These are phyloP conservation scores for Phengaris alcon DNA, from an alignment of 2,888 invertebrate species.

Conservation along the genomic window DNA sequence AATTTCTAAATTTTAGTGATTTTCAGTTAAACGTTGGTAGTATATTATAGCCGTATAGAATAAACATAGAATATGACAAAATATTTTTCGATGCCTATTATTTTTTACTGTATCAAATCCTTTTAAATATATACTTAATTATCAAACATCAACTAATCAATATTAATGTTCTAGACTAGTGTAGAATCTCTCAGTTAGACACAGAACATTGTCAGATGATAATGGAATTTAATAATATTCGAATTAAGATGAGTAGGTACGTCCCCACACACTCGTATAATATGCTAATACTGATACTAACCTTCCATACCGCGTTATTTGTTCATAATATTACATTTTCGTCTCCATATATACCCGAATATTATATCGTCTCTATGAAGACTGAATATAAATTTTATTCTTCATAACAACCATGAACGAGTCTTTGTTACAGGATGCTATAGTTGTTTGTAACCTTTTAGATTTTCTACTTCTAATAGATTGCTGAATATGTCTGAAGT, in stretches of 20 bases:
- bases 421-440: background rate
- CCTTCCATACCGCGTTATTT: background rate
- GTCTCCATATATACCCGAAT: background rate
- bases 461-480: too few species aligned
- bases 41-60: too few species aligned
- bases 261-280: constrained; percentile 9
- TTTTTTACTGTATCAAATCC: too few species aligned
- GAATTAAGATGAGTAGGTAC: background rate
- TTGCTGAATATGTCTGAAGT: too few species aligned
- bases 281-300: constrained; percentile 8
- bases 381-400: background rate
- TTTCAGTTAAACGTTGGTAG: too few species aligned
- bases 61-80: too few species aligned
- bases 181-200: background rate
- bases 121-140: too few species aligned
- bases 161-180: background rate
- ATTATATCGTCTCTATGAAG: background rate
- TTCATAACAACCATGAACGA: background rate
- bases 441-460: background rate
- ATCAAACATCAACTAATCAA: background rate
- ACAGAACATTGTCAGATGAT: constrained; percentile 2
- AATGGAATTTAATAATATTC: constrained; percentile 19
- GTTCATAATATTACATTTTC: constrained; percentile 20
- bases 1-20: too few species aligned
- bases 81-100: too few species aligned